Base-by-base conservation (phyloP, 2,797 vertebrate genomes). In the Ctenochaetus hawaiiensis region DNA sequence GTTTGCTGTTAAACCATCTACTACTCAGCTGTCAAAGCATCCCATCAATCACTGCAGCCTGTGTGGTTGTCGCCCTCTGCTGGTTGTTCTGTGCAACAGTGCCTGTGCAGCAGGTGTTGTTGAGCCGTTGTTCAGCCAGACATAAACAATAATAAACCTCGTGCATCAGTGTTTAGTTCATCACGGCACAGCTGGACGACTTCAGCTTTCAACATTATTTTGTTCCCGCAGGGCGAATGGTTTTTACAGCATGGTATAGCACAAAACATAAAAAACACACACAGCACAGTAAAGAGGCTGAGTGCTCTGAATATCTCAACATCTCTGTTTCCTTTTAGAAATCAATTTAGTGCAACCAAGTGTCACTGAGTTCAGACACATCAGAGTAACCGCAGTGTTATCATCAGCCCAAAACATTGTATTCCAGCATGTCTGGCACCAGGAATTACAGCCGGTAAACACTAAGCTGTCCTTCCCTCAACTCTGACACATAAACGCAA, bases 131-230 rank as follows among this genome's bases (percentile, higher is more conserved):
- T 82, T 72, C 54, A 71, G 30, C 39, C 85, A 92, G 91, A 94
- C 89, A 84, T 89, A 91, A 91, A 91, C 86, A 88, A 89, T 61
- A 91, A 91, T 67, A 91, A 91, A 89, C 87, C 52, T 54, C 59
- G 30, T 13, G 41, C 13, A 6, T 56, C 61, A 72, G 65, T 90
- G 82, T 91, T 89, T 83, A 72, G 74, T 86, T 65, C 68, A 3
- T 45, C 71, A 20, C 65, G 61, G 39, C 72, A 54, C 49, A 20
- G 48, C 20, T 60, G 79, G 47, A 13, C 47, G 74, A 68, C 17
- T 53, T 53, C 22, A 26, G 5, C 51, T 26, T 23, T 51, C 20
- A 22, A 8, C 20, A 8, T 51, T 22, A 26, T 22, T 11, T 26
- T 53, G 51, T 53, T 22, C 51, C 51, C 6, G 13, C 20, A 53